Evolutionary conservation across 2,113 vertebrate genomes (phyloP).

Genomic region (Protobothrops flavoviridis): DNA sequence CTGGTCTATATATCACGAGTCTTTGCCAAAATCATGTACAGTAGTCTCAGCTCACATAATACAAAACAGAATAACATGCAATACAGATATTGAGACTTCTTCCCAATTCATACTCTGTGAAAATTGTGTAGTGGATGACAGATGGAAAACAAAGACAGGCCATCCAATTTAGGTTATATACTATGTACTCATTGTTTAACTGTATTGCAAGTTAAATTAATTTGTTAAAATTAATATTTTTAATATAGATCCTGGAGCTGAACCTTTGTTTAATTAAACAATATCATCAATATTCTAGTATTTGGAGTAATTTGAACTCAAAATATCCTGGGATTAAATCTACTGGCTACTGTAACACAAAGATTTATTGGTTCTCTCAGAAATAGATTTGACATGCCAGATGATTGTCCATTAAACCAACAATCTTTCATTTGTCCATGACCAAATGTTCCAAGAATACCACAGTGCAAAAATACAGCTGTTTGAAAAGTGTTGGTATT

Average conservation of each 20-base stretch:
- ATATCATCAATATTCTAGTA: not conserved
- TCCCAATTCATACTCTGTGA: not conserved
- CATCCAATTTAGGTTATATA: not conserved
- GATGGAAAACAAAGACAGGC: not conserved
- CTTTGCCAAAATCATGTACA: not conserved
- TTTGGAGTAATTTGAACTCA: not conserved
- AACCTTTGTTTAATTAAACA: not conserved
- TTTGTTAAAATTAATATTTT: not conserved
- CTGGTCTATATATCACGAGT: not conserved
- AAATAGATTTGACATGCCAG: not conserved
- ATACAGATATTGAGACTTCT: not conserved
- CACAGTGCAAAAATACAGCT: not conserved
- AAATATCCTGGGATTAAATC: not conserved
- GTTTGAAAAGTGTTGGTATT: not conserved
- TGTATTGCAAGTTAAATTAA: not conserved
- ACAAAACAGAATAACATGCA: not conserved
- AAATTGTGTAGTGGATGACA: not conserved
- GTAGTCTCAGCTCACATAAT: not conserved
- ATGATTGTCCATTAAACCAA: not conserved
- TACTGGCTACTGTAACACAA: not conserved
- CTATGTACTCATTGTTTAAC: not conserved
- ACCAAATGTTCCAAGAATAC: not conserved
- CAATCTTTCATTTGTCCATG: not conserved
- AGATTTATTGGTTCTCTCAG: not conserved
- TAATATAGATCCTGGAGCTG: not conserved